Base-by-base conservation (phyloP, 37 sponge, comb jelly and placozoan genomes). In the Chondrosia reniformis region DNA sequence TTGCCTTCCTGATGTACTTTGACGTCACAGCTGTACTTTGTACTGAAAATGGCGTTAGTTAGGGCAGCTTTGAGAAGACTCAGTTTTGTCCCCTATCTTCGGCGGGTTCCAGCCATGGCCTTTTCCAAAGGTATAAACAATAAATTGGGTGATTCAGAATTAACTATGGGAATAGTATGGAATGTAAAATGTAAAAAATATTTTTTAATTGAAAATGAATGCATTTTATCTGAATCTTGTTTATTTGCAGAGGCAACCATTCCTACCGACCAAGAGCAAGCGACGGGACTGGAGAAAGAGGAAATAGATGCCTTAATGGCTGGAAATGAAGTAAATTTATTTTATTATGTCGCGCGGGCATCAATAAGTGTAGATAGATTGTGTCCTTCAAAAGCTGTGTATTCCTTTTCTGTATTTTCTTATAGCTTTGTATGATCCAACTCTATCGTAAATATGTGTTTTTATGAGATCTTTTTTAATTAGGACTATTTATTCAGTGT, bases 221-320 rank as follows among this genome's bases (percentile, higher is more conserved):
- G n/a, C n/a, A n/a, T n/a, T n/a, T n/a, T n/a, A n/a, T n/a, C n/a
- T n/a, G n/a, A n/a, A n/a, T n/a, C n/a, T n/a, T n/a, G n/a, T n/a
- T n/a, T n/a, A n/a, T n/a, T n/a, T n/a, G 72, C 36, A 69, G 72
- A 69, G 22, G 24, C 72, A 7, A 69, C 72, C 43, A 69, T 69
- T 69, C 72, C 72, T 24, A 69, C 38, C 24, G 72, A 69, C 21
- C 39, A 24, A 34, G 96, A 95, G 41, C 96, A 95, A 62, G 91
- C 90, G 15, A 93, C 94, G 85, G 96, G 96, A 46, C 15, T 89
- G 59, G 96, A 95, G 56, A 95, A 84, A 63, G 75, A 80, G 27
- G 96, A 95, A 57, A 45, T 89, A 7, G 96, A 95, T 52, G 96
- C 96, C 10, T 52, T 87, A 21, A 73, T 84, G 80, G 81, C 81